phyloP scores from a whole-genome alignment of 2,888 invertebrate genomes.

The Periphyllus acericola region DNA sequence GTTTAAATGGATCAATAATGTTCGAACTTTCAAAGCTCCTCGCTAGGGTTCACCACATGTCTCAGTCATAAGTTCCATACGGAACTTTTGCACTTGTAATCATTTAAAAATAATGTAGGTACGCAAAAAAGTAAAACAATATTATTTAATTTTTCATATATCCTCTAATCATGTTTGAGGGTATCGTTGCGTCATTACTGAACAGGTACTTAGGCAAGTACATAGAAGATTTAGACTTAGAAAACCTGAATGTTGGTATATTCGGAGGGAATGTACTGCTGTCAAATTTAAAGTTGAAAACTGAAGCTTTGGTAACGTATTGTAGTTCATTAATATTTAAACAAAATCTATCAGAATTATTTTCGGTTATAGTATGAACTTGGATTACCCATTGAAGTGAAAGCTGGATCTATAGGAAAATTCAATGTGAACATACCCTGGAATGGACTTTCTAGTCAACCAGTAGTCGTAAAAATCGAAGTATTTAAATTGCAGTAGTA shows the following conservation, averaged over 20 bases:
- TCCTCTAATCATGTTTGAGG: constrained; percentile 76
- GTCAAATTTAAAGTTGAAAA: constrained; percentile 80
- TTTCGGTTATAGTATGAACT: constrained; percentile 77
- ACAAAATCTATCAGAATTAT: neutral
- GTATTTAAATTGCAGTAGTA: constrained; percentile 65
- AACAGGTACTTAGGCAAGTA: constrained; percentile 85
- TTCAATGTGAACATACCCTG: constrained; percentile 81
- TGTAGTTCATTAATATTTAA: constrained; percentile 25
- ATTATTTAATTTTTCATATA: neutral
- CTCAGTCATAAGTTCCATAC: constrained; percentile 36
- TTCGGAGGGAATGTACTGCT: constrained; percentile 84
- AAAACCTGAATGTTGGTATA: constrained; percentile 84
- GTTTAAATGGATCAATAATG: constrained; percentile 59
- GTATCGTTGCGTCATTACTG: constrained; percentile 80
- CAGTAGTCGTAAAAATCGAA: constrained; percentile 79
- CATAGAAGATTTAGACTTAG: constrained; percentile 83
- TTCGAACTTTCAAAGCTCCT: constrained; percentile 56
- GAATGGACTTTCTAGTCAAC: constrained; percentile 79
- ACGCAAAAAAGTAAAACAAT: neutral
- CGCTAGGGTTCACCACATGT: constrained; percentile 49
- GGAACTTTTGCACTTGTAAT: constrained; percentile 45
- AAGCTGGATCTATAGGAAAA: constrained; percentile 82
- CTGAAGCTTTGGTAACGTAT: constrained; percentile 79
- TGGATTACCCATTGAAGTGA: constrained; percentile 83
- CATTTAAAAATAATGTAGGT: constrained; percentile 35